Base-by-base conservation (phyloP, 35 echinoderm and acorn worm species). In the Apostichopus japonicus region DNA sequence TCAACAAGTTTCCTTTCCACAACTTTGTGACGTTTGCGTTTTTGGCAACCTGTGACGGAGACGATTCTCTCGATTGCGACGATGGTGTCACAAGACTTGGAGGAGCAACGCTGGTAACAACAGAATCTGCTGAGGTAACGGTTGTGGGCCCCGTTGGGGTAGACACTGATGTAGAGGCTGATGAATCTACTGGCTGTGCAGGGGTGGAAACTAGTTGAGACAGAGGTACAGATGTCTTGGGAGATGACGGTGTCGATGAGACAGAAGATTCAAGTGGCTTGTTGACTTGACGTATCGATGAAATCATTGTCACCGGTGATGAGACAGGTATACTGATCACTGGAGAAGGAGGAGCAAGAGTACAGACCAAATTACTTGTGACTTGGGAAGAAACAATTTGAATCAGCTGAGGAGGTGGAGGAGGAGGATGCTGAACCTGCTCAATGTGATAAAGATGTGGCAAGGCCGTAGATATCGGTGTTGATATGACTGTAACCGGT, bases 1-100 rank as follows among this genome's bases (percentile, higher is more conserved):
- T 89, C 62, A 89, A 54, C 6, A 17, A 51, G 51, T 89, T 89
- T 73, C 86, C 86, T 52, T 89, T 89, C 86, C 86, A 89, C n/a
- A 55, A 75, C 71, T 75, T 75, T 6, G 15, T 75, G 5, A 19
- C 15, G 6, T 75, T 75, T 75, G 7, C 15, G 71, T n/a, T 75
- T 75, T 75, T 14, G 13, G 71, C 6, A 21, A n/a, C 15, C 16
- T 7, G 15, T 7, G 71, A 75, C 22, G 71, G 71, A 61, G 57
- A 13, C 0, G 57, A 61, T 75, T 75, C 71, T 75, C 17, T 7
- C n/a, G 71, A 75, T 23, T 75, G 71, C 0, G 71, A 75, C 6
- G 71, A 75, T 75, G 71, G 71, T 23, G 17, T 75, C 17, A 75
- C 1, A 75, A 19, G 71, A 75, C 71, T 75, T 23, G 13, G 15